phyloP scores from a whole-genome alignment of 2,797 vertebrate species.

The Mus caroli region DNA sequence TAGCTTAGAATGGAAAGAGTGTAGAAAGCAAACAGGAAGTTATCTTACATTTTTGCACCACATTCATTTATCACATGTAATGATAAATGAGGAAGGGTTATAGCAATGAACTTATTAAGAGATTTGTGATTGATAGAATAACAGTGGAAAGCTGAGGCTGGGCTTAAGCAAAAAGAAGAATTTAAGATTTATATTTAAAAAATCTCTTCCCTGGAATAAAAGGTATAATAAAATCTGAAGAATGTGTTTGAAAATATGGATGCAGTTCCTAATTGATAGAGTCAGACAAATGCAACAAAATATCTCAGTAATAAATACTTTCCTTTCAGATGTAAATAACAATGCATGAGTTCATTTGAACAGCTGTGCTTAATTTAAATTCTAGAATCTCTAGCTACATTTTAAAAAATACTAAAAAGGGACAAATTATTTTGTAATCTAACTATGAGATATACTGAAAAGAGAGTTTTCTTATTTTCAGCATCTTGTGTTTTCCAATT shows the following conservation, averaged over 20 bases:
- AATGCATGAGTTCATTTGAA: constrained; percentile 37
- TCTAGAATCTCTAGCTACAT: not conserved
- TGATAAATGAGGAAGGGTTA: not conserved
- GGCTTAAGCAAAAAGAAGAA: constrained; percentile 15
- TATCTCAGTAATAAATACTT: not conserved
- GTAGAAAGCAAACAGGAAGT: not conserved
- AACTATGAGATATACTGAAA: not conserved
- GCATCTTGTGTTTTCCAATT: constrained; percentile 23
- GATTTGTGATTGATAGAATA: constrained; percentile 15
- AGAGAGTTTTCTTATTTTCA: not conserved
- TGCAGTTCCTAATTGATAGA: not conserved
- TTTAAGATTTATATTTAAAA: not conserved
- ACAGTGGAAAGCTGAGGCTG: not conserved
- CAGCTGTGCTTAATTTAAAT: not conserved
- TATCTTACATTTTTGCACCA: not conserved
- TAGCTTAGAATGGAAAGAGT: not conserved
- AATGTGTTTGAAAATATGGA: constrained; percentile 26
- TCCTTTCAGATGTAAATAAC: constrained; percentile 47
- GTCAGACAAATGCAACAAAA: not conserved
- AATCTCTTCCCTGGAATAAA: not conserved
- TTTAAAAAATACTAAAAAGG: not conserved
- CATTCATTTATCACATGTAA: not conserved
- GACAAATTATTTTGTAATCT: not conserved
- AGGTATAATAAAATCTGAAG: not conserved
- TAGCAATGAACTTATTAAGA: not conserved